Base-by-base conservation (phyloP, 2,113 vertebrate genomes). In the Formicarius rufipectus region DNA sequence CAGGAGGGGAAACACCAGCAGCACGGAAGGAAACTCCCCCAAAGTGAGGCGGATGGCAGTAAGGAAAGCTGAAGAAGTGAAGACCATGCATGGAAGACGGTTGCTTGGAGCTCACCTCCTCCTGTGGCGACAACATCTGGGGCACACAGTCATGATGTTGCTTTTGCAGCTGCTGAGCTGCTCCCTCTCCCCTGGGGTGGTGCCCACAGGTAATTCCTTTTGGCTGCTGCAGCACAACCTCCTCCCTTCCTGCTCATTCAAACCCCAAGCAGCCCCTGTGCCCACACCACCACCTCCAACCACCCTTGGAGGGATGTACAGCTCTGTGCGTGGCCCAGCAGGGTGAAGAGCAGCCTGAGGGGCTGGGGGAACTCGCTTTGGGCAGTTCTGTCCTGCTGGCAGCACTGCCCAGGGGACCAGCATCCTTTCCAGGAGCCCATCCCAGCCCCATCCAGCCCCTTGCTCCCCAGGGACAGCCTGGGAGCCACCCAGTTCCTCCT, bases 1-100 rank as follows among this genome's bases (percentile, higher is more conserved):
- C 6, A 7, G 50, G 37, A 75, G 44, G 37, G 31, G 16, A 53
- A 44, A 68, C 0, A 7, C 4, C 0, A 0, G 28, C 71, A 45
- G 63, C 13, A 7, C n/a, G n/a, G n/a, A 12, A 6, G 6, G 12
- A 44, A 75, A 4, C 21, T 8, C 3, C 33, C 33, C 30, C 31
- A 10, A 17, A 56, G n/a, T 0, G 10, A 25, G 42, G 56, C 3
- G 21, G 75, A 21, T 0, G 7, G 58, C 30, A 20, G 1, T 6
- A 68, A 33, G 58, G 18, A 4, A 50, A 75, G 37, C 0, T 39
- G 49, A 50, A 40, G 69, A 45, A 58, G 52, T 0, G 1, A 44
- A 67, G 56, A 45, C 40, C 3, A 2, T 2, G 2, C 21, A 14
- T 8, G 56, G 82, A 56, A 81, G 53, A 22, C 1, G 7, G 7